Evolutionary conservation across 2,888 invertebrate species (phyloP).

Genomic region (Andrena trimmerana): DNA sequence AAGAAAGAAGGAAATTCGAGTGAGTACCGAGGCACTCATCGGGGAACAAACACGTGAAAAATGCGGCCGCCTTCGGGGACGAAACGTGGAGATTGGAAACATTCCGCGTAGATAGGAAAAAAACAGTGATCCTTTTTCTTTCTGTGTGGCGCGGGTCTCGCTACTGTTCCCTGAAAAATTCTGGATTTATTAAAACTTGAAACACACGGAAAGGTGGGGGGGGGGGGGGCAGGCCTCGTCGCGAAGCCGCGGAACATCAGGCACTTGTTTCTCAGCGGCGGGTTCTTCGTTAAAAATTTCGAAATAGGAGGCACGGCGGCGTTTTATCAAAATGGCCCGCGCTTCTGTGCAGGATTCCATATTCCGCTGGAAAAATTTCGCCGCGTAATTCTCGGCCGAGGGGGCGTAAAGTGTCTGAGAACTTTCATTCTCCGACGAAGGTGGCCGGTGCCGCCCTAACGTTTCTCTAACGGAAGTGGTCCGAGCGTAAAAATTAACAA

Average conservation of each 20-base stretch:
- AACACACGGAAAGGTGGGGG: not conserved
- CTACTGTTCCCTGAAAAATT: constrained; percentile 14
- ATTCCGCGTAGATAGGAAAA: constrained; percentile 15
- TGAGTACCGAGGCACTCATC: constrained; percentile 28
- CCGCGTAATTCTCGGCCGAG: constrained; percentile 8
- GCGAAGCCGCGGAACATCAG: not conserved
- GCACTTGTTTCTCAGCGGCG: not conserved
- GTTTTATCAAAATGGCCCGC: constrained; percentile 10
- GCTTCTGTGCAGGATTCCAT: constrained; percentile 1
- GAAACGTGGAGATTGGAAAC: constrained; percentile 12
- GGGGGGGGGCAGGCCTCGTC: not conserved
- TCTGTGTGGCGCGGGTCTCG: constrained; percentile 8
- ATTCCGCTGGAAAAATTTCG: not conserved
- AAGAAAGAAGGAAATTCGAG: constrained; percentile 31
- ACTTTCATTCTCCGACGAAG: not conserved
- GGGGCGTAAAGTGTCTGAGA: not conserved
- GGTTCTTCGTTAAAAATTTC: constrained; percentile 4
- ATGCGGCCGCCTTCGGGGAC: constrained; percentile 5
- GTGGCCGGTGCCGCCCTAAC: not conserved
- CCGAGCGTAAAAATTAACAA: constrained; percentile 19
- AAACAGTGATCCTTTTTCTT: constrained; percentile 6
- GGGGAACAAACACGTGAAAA: constrained; percentile 32
- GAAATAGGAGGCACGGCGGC: not conserved
- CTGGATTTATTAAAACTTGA: constrained; percentile 34
- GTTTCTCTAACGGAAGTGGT: not conserved